These are phyloP conservation scores for Calliopsis andreniformis DNA, from an alignment of 1,140 invertebrate genomes.

Conservation along the genomic window DNA sequence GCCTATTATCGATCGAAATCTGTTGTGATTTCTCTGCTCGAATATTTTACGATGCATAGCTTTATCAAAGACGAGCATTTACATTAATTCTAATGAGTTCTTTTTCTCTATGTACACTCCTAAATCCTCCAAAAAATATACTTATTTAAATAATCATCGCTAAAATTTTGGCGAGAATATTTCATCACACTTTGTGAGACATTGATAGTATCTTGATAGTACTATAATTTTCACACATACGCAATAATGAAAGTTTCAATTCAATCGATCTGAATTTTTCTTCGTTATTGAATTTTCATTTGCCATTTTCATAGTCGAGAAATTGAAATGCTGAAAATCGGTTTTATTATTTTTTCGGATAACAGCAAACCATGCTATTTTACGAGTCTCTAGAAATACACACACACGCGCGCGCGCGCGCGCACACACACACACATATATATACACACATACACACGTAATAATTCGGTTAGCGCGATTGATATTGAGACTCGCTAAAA, in stretches of 20 bases:
- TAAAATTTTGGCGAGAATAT: conserved; percentile 1
- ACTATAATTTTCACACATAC: neutral
- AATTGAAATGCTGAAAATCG: neutral
- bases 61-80: neutral
- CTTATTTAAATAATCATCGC: conserved; percentile 3
- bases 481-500: conserved; percentile 15
- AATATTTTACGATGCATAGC: neutral
- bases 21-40: neutral
- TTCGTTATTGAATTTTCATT: neutral
- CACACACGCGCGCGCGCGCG: too few species aligned
- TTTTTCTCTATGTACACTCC: neutral
- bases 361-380: neutral
- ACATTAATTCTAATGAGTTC: neutral
- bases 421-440: too few species aligned
- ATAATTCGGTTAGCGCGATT: conserved; percentile 28
- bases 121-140: conserved; percentile 7
- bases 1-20: neutral
- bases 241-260: neutral
- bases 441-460: neutral
- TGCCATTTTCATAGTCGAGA: too few species aligned
- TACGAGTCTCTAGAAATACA: too few species aligned
- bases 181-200: neutral
- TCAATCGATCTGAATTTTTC: neutral
- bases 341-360: neutral
- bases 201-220: neutral